Evolutionary conservation across 2,113 vertebrate species (phyloP).

Genomic region (Neofelis nebulosa): DNA sequence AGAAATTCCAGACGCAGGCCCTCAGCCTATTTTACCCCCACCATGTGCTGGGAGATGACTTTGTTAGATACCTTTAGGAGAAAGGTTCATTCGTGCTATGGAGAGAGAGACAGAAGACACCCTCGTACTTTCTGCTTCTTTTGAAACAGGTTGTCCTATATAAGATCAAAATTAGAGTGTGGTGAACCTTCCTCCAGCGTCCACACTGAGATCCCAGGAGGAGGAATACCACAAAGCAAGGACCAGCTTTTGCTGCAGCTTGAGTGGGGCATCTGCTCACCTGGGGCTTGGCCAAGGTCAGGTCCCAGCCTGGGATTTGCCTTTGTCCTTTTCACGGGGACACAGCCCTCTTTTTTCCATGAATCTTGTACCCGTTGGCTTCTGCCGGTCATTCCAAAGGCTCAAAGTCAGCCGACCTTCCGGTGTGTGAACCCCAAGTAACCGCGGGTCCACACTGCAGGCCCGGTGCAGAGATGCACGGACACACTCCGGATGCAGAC

Average conservation of each 20-base stretch:
- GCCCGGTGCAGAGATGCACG: rapidly evolving
- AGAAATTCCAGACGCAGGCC: no score
- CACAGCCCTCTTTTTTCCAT: rapidly evolving
- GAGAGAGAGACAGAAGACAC: neutral
- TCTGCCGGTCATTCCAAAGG: neutral
- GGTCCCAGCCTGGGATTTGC: no score
- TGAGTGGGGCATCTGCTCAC: rapidly evolving
- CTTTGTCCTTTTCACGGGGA: rapidly evolving
- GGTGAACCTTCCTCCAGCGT: rapidly evolving
- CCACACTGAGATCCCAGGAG: no score
- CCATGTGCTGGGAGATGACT: rapidly evolving
- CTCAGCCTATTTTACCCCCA: rapidly evolving
- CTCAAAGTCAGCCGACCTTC: neutral
- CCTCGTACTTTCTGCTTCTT: neutral
- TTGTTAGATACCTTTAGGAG: neutral
- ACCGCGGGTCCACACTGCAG: rapidly evolving
- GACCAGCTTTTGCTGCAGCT: rapidly evolving
- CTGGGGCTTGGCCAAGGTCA: rapidly evolving
- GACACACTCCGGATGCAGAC: neutral
- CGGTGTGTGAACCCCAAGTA: neutral
- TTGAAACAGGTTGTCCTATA: neutral
- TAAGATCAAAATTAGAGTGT: neutral
- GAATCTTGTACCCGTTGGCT: neutral
- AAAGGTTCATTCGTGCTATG: no score
- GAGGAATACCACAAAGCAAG: rapidly evolving